phyloP scores from a whole-genome alignment of 2,113 vertebrate species.

The Galemys pyrenaicus region DNA sequence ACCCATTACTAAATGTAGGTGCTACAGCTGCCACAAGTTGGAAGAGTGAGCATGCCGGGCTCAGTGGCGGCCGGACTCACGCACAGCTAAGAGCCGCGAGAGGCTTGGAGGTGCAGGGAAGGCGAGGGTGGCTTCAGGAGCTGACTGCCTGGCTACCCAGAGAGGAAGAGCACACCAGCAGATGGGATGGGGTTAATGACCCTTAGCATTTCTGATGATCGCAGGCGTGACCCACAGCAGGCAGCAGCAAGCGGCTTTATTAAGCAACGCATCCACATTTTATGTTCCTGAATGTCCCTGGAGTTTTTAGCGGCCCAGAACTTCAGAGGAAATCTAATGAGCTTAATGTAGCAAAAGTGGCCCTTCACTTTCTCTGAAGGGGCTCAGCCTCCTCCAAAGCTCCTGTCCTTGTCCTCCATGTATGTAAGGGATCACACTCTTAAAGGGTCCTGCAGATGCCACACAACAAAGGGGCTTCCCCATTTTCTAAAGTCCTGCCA shows the following conservation, averaged over 20 bases:
- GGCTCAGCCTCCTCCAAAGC: neutral
- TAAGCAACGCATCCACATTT: neutral
- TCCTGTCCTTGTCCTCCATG: neutral
- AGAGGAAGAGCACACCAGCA: neutral
- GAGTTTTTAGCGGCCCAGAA: neutral
- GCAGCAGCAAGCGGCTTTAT: neutral
- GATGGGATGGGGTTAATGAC: neutral
- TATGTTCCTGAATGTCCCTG: neutral
- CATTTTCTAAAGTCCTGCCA: neutral
- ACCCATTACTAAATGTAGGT: constrained; percentile 47
- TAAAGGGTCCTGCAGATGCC: neutral
- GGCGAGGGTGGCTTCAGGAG: neutral
- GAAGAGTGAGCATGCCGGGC: neutral
- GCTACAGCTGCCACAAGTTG: constrained; percentile 43
- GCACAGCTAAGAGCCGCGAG: neutral
- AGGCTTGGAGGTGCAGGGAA: neutral
- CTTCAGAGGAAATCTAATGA: neutral
- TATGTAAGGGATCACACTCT: accelerated
- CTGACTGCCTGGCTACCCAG: neutral
- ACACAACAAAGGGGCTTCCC: neutral
- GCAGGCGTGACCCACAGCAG: neutral
- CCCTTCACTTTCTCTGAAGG: neutral
- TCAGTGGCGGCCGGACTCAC: accelerated
- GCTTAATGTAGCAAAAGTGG: neutral
- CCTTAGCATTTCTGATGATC: neutral